Evolutionary conservation across 2,797 vertebrate species (phyloP).

Genomic region (Hydrocynus forskahlii): DNA sequence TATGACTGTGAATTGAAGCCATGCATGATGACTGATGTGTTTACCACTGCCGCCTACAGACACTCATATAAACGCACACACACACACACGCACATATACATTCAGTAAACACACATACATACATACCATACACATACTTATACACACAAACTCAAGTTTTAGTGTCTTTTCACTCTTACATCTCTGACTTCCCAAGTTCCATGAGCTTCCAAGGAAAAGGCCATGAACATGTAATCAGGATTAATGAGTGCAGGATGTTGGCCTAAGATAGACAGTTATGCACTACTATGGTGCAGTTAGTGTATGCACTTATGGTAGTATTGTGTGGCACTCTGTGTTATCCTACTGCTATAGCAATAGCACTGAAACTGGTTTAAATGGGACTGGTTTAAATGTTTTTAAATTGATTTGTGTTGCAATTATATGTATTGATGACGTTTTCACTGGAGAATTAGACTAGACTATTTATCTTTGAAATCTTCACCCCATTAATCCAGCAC

Average conservation of each 20-base stretch:
- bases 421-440: not conserved
- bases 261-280: not conserved
- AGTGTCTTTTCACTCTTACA: not conserved
- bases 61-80: not conserved
- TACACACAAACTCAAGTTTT: not conserved
- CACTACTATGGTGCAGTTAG: not conserved
- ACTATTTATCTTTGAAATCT: constrained; percentile 19
- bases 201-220: constrained; percentile 8
- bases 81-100: not conserved
- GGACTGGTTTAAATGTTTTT: not conserved
- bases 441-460: constrained; percentile 14
- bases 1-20: constrained; percentile 29
- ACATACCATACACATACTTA: too few species aligned
- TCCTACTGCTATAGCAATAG: constrained; percentile 10
- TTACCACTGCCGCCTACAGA: constrained; percentile 26
- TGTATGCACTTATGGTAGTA: not conserved
- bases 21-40: constrained; percentile 35
- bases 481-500: constrained; percentile 39
- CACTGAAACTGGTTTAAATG: not conserved
- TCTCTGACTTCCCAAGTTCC: not conserved
- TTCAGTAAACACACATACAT: too few species aligned
- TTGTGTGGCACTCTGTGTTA: not conserved
- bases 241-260: not conserved
- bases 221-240: not conserved
- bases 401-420: not conserved